These are phyloP conservation scores for Cyprinus carpio DNA, from an alignment of 2,113 vertebrate species.

Conservation along the genomic window DNA sequence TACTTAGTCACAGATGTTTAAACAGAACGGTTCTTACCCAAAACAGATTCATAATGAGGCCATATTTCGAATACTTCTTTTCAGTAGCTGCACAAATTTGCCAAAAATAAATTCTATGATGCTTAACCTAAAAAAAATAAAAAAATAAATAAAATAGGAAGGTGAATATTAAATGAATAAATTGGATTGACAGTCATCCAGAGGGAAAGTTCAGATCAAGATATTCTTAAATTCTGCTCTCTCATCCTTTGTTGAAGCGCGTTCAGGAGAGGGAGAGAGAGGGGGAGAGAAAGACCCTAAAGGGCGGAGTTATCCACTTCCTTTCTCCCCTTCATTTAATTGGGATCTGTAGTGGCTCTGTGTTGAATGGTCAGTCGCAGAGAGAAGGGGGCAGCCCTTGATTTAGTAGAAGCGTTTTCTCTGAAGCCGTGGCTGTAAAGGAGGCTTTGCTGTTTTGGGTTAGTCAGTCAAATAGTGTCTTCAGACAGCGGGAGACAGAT, in stretches of 20 bases:
- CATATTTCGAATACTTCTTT: neutral
- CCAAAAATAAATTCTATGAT: neutral
- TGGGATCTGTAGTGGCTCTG: slow-evolving; percentile 71
- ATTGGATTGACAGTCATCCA: neutral
- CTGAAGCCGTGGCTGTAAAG: slow-evolving; percentile 61
- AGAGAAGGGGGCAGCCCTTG: slow-evolving; percentile 74
- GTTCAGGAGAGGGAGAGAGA: slow-evolving; percentile 32
- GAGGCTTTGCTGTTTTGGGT: slow-evolving; percentile 76
- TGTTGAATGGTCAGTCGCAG: slow-evolving; percentile 79
- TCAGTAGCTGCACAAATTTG: neutral
- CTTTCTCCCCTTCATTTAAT: slow-evolving; percentile 36
- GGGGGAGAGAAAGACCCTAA: slow-evolving; percentile 63
- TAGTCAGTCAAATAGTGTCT: slow-evolving; percentile 72
- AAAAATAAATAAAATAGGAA: too few species aligned
- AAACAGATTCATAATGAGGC: neutral
- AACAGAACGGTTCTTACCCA: neutral
- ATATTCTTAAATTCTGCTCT: slow-evolving; percentile 63
- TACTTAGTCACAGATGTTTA: neutral
- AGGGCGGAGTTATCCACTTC: slow-evolving; percentile 61
- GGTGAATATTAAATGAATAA: neutral
- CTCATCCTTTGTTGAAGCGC: slow-evolving; percentile 68
- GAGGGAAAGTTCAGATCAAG: slow-evolving; percentile 42
- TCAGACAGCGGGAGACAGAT: slow-evolving; percentile 59
- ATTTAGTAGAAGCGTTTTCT: slow-evolving; percentile 81
- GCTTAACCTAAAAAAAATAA: neutral